A percentile compares a stretch with the other conserved stretches of the same genome.
phyloP scores from a whole-genome alignment of 2,797 vertebrate genomes.

The Oophaga sylvatica region DNA sequence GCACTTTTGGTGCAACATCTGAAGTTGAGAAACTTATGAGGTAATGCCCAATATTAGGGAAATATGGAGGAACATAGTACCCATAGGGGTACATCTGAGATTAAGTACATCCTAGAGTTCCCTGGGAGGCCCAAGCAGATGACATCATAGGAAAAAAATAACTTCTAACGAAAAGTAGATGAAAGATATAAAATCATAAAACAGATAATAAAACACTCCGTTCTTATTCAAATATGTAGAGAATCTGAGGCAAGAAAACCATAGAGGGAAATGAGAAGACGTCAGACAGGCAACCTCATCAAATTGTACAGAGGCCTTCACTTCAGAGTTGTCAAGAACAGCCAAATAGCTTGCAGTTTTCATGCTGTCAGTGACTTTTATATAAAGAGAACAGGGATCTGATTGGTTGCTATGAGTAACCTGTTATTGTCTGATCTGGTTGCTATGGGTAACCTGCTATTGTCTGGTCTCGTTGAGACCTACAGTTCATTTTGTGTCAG shows the following conservation, averaged over 20 bases:
- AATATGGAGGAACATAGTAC: too few relatives aligned
- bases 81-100: too few relatives aligned
- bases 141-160: too few relatives aligned
- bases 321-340: background rate
- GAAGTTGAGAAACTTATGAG: too few relatives aligned
- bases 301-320: background rate
- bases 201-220: background rate
- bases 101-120: too few relatives aligned
- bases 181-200: background rate
- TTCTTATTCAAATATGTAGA: background rate
- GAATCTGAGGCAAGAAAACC: background rate
- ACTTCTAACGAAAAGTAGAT: too few relatives aligned
- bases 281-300: background rate
- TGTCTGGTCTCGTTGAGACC: background rate
- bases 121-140: too few relatives aligned
- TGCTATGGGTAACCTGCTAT: background rate
- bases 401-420: background rate
- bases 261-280: background rate
- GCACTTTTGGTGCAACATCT: too few relatives aligned
- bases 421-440: background rate
- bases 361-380: background rate
- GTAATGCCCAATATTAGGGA: too few relatives aligned
- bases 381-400: background rate
- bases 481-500: background rate
- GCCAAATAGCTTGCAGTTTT: background rate